phyloP scores from a whole-genome alignment of 1,140 invertebrate genomes.

The Drosophila saltans region DNA sequence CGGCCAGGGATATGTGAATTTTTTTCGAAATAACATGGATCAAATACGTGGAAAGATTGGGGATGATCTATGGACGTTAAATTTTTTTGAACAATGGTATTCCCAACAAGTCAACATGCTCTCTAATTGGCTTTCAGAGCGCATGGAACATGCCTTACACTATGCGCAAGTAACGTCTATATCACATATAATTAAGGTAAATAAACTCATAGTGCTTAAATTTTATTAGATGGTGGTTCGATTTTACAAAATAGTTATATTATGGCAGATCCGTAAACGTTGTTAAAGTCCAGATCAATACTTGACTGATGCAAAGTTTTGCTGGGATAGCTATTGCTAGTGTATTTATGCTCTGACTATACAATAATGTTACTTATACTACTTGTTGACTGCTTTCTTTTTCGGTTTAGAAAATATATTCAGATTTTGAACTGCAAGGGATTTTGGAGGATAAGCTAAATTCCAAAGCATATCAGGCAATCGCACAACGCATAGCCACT shows the following conservation, averaged over 20 bases:
- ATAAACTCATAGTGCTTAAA: not conserved
- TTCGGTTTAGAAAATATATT: constrained; percentile 95
- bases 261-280: too few relatives aligned
- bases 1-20: constrained; percentile 98
- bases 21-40: constrained; percentile 98
- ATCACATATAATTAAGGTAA: constrained; percentile 97
- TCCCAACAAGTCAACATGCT: constrained; percentile 96
- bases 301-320: too few relatives aligned
- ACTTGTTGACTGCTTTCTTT: constrained; percentile 30
- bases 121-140: constrained; percentile 96
- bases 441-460: constrained; percentile 99
- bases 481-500: constrained; percentile 96
- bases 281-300: too few relatives aligned
- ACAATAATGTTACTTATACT: not conserved
- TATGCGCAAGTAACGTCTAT: constrained; percentile 98
- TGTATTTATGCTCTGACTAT: too few relatives aligned
- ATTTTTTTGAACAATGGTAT: constrained; percentile 99
- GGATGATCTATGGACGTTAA: constrained; percentile 99
- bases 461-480: constrained; percentile 97
- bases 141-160: constrained; percentile 97
- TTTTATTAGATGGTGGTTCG: not conserved
- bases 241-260: too few relatives aligned
- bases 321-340: too few relatives aligned
- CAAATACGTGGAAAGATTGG: constrained; percentile 98
- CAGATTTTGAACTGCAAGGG: constrained; percentile 99